phyloP scores from a whole-genome alignment of 2,797 vertebrate species.

The Pygocentrus nattereri region DNA sequence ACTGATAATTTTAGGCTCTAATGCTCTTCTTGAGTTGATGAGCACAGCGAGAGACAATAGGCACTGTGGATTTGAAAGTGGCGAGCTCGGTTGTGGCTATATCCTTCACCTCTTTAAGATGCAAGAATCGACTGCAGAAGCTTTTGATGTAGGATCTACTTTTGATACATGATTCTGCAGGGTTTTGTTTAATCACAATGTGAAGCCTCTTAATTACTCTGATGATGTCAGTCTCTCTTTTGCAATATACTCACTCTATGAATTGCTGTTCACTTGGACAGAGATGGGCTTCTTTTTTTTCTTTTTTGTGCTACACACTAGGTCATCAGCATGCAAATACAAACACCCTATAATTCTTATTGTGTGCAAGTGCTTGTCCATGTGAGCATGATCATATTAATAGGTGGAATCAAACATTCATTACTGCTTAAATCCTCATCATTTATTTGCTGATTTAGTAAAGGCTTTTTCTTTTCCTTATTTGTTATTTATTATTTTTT shows the following conservation, averaged over 20 bases:
- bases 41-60: constrained; percentile 32
- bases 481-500: constrained; percentile 2
- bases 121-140: constrained; percentile 59
- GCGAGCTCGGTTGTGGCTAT: constrained; percentile 8
- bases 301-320: background rate
- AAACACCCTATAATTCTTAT: background rate
- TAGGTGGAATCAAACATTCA: constrained; percentile 17
- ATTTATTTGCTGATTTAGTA: constrained; percentile 1
- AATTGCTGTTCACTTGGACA: constrained; percentile 2
- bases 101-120: constrained; percentile 12
- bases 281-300: background rate
- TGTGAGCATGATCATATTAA: background rate
- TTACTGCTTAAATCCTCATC: background rate
- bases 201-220: constrained; percentile 77
- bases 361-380: background rate
- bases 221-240: constrained; percentile 78
- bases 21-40: constrained; percentile 27
- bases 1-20: constrained; percentile 30
- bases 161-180: constrained; percentile 63
- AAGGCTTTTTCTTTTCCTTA: background rate
- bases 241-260: constrained; percentile 54
- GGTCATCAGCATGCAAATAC: background rate
- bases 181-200: constrained; percentile 69
- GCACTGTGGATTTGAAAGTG: constrained; percentile 24
- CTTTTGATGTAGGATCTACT: constrained; percentile 71